Evolutionary conservation across 1,140 invertebrate species (phyloP).

Genomic region (Cyrtorhinus lividipennis): DNA sequence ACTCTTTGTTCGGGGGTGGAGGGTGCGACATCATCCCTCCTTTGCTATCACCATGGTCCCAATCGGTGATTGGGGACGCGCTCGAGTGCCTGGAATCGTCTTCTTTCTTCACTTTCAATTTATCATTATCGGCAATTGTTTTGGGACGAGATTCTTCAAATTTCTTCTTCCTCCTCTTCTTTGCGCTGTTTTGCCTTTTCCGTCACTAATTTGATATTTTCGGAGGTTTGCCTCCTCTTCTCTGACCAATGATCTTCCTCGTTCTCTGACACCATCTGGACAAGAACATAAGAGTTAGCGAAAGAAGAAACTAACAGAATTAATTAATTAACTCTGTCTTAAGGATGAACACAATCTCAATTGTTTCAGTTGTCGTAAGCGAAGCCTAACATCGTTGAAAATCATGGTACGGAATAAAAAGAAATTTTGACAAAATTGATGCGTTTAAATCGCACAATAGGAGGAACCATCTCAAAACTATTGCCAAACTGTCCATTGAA

Average conservation of each 20-base stretch:
- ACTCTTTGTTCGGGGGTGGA: conserved; percentile 18
- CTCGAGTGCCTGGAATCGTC: neutral
- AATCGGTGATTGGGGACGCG: conserved; percentile 19
- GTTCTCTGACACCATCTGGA: conserved; percentile 35
- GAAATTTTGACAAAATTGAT: too few relatives aligned
- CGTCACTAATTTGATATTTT: conserved; percentile 51
- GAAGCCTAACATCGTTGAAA: too few relatives aligned
- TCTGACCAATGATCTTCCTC: conserved; percentile 55
- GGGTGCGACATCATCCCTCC: neutral
- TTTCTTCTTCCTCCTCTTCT: conserved; percentile 66
- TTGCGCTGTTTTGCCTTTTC: conserved; percentile 60
- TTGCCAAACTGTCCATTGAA: too few relatives aligned
- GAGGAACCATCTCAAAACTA: too few relatives aligned
- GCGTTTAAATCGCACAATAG: too few relatives aligned
- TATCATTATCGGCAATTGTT: conserved; percentile 30
- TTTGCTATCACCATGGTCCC: conserved; percentile 25
- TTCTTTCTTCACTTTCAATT: conserved; percentile 17
- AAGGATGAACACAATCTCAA: too few relatives aligned
- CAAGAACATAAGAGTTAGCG: neutral
- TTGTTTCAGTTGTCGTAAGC: too few relatives aligned
- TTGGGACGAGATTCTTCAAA: conserved; percentile 40
- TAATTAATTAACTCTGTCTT: too few relatives aligned
- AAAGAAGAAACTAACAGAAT: too few relatives aligned
- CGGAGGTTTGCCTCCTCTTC: conserved; percentile 46
- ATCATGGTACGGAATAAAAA: too few relatives aligned